Evolutionary conservation across 2,888 invertebrate genomes (phyloP).

Genomic region (Tyria jacobaeae): DNA sequence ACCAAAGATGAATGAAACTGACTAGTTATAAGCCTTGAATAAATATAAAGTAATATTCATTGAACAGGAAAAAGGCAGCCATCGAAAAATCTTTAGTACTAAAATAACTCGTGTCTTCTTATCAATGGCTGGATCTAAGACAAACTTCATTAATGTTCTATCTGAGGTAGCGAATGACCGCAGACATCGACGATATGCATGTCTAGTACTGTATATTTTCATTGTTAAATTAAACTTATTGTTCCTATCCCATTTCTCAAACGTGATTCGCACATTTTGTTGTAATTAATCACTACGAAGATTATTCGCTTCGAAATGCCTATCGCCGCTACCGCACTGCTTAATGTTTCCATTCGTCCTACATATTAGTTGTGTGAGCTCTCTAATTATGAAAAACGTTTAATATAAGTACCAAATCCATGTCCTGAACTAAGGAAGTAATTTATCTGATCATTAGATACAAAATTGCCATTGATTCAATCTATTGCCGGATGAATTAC

Average conservation of each 20-base stretch:
- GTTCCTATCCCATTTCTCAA: slow-evolving; percentile 24
- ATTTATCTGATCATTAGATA: slow-evolving; percentile 28
- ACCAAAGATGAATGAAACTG: slow-evolving; percentile 28
- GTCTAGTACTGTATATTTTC: slow-evolving; percentile 11
- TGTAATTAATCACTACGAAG: slow-evolving; percentile 34
- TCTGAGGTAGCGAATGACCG: slow-evolving; percentile 15
- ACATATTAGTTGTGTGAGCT: neutral
- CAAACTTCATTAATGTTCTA: slow-evolving; percentile 15
- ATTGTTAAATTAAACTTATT: slow-evolving; percentile 21
- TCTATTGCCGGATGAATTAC: slow-evolving; percentile 35
- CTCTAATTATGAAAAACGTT: neutral
- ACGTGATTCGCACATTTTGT: slow-evolving; percentile 29
- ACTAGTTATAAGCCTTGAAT: slow-evolving; percentile 30
- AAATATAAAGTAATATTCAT: slow-evolving; percentile 41
- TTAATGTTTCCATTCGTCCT: neutral
- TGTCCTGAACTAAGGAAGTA: slow-evolving; percentile 3
- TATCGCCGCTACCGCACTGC: slow-evolving; percentile 1
- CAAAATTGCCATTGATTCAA: slow-evolving; percentile 39
- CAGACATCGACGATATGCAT: slow-evolving; percentile 7
- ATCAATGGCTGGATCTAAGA: slow-evolving; percentile 15
- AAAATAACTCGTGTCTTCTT: slow-evolving; percentile 23
- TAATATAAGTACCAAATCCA: neutral
- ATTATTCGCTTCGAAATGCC: slow-evolving; percentile 23
- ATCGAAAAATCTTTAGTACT: slow-evolving; percentile 22
- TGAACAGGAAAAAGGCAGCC: slow-evolving; percentile 38